Conservation (phyloP, 2,888 invertebrate species). For the Drosophila gaucha region DNA sequence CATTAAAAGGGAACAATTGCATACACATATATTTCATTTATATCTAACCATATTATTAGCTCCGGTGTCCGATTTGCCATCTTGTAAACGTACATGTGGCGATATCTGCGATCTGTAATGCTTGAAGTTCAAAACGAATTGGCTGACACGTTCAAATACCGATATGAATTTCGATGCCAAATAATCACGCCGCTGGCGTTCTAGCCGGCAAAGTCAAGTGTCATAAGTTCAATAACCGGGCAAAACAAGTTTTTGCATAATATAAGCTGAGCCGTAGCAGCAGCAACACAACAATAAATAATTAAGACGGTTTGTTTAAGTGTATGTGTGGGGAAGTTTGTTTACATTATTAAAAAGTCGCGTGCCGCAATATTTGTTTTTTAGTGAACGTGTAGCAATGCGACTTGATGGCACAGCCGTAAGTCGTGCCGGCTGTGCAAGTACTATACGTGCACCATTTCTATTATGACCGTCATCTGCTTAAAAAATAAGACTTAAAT, state of each 20-base stretch:
- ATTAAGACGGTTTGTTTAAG: conserved; percentile 6
- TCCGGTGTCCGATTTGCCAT: conserved; percentile 85
- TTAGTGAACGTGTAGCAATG: conserved; percentile 3
- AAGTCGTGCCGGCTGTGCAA: conserved; percentile 34
- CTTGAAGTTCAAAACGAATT: conserved; percentile 15
- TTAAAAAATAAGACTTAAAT: conserved; percentile 2
- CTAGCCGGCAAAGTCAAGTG: conserved; percentile 65
- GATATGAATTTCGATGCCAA: conserved; percentile 15
- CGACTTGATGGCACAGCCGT: conserved; percentile 28
- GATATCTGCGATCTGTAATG: conserved; percentile 4
- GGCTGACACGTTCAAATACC: conserved; percentile 26
- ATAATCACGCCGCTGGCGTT: conserved; percentile 38
- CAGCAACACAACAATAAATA: conserved; percentile 30
- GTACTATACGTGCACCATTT: conserved; percentile 34
- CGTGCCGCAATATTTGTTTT: background rate
- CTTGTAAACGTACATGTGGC: conserved; percentile 54
- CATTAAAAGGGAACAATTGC: background rate
- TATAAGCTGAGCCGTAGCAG: conserved; percentile 17
- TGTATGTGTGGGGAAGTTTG: conserved; percentile 24
- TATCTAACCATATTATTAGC: conserved; percentile 81
- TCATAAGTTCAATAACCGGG: conserved; percentile 69
- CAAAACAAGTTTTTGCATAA: conserved; percentile 72
- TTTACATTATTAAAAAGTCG: conserved; percentile 23
- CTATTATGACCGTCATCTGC: conserved; percentile 1
- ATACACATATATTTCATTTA: background rate